A percentile compares a stretch with the other conserved stretches of the same genome.
phyloP scores from a whole-genome alignment of 2,888 invertebrate species.

The Morinoia aosen region DNA sequence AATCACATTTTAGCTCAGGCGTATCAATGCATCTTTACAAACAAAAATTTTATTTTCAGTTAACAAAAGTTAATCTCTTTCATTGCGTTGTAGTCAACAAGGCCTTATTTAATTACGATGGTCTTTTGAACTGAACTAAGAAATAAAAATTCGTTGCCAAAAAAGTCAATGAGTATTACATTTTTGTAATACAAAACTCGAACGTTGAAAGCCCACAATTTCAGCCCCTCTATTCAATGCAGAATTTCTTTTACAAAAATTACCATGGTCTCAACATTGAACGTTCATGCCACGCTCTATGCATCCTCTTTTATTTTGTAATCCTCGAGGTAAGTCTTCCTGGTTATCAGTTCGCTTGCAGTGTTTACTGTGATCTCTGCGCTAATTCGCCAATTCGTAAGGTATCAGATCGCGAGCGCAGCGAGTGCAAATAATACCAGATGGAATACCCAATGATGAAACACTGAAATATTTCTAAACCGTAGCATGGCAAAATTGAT shows the following conservation, averaged over 20 bases:
- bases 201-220: background rate
- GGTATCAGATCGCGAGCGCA: background rate
- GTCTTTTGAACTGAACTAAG: background rate
- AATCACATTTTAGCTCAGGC: background rate
- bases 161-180: no score
- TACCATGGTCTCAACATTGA: background rate
- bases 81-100: background rate
- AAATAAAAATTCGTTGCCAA: background rate
- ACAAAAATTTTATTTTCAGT: background rate
- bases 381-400: background rate
- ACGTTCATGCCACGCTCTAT: background rate
- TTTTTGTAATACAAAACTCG: background rate
- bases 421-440: background rate
- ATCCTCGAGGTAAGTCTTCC: background rate
- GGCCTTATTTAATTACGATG: background rate
- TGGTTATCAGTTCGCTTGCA: conserved; percentile 3
- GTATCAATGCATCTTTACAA: background rate
- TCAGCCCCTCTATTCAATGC: background rate
- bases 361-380: conserved; percentile 3
- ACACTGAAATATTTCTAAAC: background rate
- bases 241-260: background rate
- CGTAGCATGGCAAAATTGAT: background rate
- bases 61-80: background rate
- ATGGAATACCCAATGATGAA: background rate
- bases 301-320: background rate